Base-by-base conservation (phyloP, 23 tunicate genomes). In the Pegea sp. region DNA sequence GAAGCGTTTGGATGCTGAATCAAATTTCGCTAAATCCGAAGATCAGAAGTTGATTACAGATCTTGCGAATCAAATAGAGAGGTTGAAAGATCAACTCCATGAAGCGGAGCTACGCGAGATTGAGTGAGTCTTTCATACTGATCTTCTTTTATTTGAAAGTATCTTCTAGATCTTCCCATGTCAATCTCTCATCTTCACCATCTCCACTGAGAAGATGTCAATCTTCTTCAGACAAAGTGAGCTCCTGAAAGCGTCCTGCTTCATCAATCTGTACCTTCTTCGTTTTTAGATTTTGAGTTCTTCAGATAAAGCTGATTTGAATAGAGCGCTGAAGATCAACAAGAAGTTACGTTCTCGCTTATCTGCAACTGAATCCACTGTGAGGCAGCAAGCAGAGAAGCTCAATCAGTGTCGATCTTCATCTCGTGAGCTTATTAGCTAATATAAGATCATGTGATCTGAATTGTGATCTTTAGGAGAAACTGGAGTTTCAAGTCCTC, bases 291-390 rank as follows among this genome's bases (percentile, higher is more conserved):
- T n/a, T n/a, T n/a, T n/a, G n/a, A n/a, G n/a, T n/a, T n/a, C n/a
- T n/a, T n/a, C 16, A 16, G 46, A 38, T 16, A 38, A 38, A 16
- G 11, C 46, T 20, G 75, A 77, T 30, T 30, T 68, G 28, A 67
- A 77, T n/a, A 65, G 69, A 49, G 70, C 89, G 6, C 89, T 71
- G 19, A 34, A 22, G 53, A 29, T 61, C 29, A 74, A 73, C 26
- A 51, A 56, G 29, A 74, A 74, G 30, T 57, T 84, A 53, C 86
- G 60, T 52, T 16, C 11, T 11, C 63, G 60, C 46, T 59, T 84
- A 0, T 68, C 71, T 8, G 69, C 95, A 28, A 84, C 95, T 22
- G 95, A 84, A 46, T 70, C 73, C 34, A 84, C 86, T 24, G 95
- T 84, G 0, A 31, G 95, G 27, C 73, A 75, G 33, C 95, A 84